Percentiles rank a stretch among this genome's conserved stretches.
phyloP scores from a whole-genome alignment of 2,113 vertebrate genomes.

The Corythoichthys haematopterus region DNA sequence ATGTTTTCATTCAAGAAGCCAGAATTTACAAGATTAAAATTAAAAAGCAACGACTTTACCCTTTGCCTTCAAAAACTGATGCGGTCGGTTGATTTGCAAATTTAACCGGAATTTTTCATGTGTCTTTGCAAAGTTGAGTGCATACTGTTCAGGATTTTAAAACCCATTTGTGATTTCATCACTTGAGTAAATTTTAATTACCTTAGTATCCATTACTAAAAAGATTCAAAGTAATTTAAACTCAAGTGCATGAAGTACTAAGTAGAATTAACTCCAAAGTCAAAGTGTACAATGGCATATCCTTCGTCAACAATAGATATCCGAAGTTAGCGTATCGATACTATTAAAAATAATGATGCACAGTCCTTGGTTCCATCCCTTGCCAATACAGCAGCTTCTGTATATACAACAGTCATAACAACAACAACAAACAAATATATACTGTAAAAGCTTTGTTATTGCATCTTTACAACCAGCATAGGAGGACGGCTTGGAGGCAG shows the following conservation, averaged over 20 bases:
- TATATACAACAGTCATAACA: constrained; percentile 26
- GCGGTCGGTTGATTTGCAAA: not conserved
- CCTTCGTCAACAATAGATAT: not conserved
- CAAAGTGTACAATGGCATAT: not conserved
- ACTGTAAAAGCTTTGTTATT: constrained; percentile 48
- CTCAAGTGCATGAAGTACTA: not conserved
- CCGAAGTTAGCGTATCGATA: not conserved
- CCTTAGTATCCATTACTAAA: not conserved
- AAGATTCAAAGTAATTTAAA: not conserved
- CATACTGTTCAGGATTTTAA: not conserved
- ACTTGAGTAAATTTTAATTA: not conserved
- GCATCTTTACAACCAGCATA: constrained; percentile 52
- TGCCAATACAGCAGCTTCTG: constrained; percentile 3
- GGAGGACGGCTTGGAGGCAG: constrained; percentile 45
- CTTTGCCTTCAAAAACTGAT: not conserved
- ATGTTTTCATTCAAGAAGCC: not conserved
- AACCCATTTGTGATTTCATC: not conserved
- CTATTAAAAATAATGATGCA: not conserved
- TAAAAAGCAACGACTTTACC: not conserved
- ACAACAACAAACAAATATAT: constrained; percentile 25
- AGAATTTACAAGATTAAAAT: not conserved
- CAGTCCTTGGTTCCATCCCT: not conserved
- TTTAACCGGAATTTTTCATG: not conserved
- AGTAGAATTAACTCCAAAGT: not conserved
- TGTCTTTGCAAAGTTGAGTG: not conserved